Base-by-base conservation (phyloP, 2,888 invertebrate genomes). In the Empis livida region DNA sequence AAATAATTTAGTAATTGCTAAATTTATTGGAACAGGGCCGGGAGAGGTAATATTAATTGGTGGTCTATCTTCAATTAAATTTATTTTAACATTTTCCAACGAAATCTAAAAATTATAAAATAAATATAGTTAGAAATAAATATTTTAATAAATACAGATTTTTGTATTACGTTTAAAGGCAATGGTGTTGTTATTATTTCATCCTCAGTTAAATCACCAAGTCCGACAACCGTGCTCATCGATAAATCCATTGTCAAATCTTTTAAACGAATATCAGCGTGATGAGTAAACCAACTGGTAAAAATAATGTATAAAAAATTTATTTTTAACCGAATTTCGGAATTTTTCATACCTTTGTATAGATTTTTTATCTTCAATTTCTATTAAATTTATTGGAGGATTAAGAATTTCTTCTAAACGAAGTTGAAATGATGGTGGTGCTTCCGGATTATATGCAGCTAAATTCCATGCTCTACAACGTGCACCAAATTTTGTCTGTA, bases 181-280 rank as follows among this genome's bases (percentile, higher is more conserved):
- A 92, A 78, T 0, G 90, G 85, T 47, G 81, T 78, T 2, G 79
- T 79, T 20, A 86, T 74, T 35, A 88, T 77, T 71, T 94, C 93
- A 66, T 94, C 93, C 63, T 93, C 93, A 1, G 85, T 73, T 53
- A 94, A 77, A 66, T 91, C 92, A 0, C 83, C 77, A 13, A 94
- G 69, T 11, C 87, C 89, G 32, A 83, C 77, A 1, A 90, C 76
- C 0, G 88, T 87, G 61, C 87, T 88, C 82, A 87, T 85, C 44
- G 83, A 81, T 45, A 91, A 72, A 13, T 78, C 74, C 54, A 89
- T 65, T 47, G 71, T 73, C 44, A 88, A 69, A 56, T 87, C 82
- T 11, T 73, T 71, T 0, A 84, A 74, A 20, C 76, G 74, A 10
- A 84, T 75, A 42, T 80, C 79, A 8, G 86, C 64, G 37, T 79